phyloP scores from a whole-genome alignment of 2,113 vertebrate species.

The Gasterosteus aculeatus region DNA sequence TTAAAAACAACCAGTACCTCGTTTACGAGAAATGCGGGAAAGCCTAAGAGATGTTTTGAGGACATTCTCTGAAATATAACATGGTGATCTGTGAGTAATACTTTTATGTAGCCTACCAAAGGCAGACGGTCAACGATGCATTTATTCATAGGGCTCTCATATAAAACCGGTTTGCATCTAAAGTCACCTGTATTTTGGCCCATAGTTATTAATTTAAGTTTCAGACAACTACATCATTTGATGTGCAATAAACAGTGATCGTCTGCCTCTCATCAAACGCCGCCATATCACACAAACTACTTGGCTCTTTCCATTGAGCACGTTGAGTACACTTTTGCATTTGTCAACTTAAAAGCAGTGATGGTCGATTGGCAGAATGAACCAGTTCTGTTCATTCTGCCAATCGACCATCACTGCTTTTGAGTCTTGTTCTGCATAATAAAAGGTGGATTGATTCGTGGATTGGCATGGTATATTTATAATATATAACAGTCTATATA shows the following conservation, averaged over 20 bases:
- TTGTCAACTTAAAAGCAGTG: neutral
- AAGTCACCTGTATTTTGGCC: neutral
- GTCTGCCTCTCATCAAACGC: constrained; percentile 6
- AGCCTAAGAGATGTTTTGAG: constrained; percentile 37
- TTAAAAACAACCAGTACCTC: constrained; percentile 46
- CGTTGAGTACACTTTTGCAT: constrained; percentile 1
- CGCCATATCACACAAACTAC: neutral
- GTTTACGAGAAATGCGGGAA: constrained; percentile 35
- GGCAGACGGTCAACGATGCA: neutral
- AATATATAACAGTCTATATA: too few species aligned
- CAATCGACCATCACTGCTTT: too few species aligned
- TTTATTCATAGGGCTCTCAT: neutral
- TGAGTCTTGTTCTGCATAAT: neutral
- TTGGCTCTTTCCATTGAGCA: constrained; percentile 1
- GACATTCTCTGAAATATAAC: constrained; percentile 34
- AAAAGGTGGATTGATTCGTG: neutral
- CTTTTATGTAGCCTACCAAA: neutral
- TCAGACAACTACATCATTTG: neutral
- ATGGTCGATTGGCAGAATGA: neutral
- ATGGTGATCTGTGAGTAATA: constrained; percentile 15
- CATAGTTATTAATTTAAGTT: neutral
- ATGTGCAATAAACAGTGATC: neutral
- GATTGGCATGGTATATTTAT: too few species aligned
- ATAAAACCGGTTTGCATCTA: neutral
- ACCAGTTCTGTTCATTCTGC: too few species aligned